Percentiles rank a stretch among this genome's conserved stretches.
Conservation (phyloP, 2,888 invertebrate species). For the Hemithea aestivaria region DNA sequence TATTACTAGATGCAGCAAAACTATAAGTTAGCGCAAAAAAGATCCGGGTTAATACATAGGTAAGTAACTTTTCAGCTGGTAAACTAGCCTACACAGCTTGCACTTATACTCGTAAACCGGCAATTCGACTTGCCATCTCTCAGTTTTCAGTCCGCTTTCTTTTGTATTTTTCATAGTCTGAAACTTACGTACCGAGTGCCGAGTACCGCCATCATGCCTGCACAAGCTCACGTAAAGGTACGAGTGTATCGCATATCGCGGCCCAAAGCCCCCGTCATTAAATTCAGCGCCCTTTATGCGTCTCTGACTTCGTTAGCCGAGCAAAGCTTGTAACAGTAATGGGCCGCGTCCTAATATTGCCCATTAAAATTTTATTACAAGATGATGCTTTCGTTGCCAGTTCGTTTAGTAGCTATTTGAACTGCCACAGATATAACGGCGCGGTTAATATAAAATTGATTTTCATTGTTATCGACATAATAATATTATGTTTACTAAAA, state of each 20-base stretch:
- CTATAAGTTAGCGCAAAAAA: too few relatives aligned
- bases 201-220: too few relatives aligned
- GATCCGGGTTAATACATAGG: too few relatives aligned
- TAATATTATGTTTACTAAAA: slow-evolving; percentile 5
- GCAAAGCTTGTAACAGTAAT: slow-evolving; percentile 35
- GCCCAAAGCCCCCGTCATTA: slow-evolving; percentile 52
- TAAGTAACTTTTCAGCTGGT: too few relatives aligned
- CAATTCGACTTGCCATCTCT: too few relatives aligned
- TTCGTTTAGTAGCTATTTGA: slow-evolving; percentile 12
- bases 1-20: too few relatives aligned
- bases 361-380: slow-evolving; percentile 28
- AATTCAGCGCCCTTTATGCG: slow-evolving; percentile 38
- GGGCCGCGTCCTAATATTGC: slow-evolving; percentile 19
- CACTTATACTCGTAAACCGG: too few relatives aligned
- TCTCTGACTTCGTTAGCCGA: slow-evolving; percentile 5
- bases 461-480: neutral
- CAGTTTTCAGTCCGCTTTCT: too few relatives aligned
- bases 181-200: too few relatives aligned
- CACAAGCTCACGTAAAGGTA: too few relatives aligned
- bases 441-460: slow-evolving; percentile 9
- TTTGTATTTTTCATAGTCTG: too few relatives aligned
- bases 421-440: neutral
- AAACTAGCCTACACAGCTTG: too few relatives aligned
- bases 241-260: slow-evolving; percentile 23
- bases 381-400: slow-evolving; percentile 22